phyloP scores from a whole-genome alignment of 2,113 vertebrate genomes.

The Caranx melampygus region DNA sequence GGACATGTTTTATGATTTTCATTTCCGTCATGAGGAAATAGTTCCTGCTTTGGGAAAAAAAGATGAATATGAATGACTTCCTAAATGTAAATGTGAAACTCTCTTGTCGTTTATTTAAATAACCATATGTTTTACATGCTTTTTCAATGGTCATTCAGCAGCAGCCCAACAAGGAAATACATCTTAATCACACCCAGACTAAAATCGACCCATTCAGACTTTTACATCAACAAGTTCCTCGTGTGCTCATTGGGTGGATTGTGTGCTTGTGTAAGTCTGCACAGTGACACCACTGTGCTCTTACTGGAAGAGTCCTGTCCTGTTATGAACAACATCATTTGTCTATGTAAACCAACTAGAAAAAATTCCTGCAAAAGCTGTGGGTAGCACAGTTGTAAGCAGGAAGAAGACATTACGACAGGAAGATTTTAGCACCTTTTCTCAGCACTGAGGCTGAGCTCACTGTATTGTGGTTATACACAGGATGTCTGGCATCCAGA shows the following conservation, averaged over 20 bases:
- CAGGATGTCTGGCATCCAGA: not conserved
- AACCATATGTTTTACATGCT: slow-evolving; percentile 8
- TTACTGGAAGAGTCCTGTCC: not conserved
- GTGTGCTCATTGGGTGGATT: not conserved
- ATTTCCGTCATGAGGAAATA: not conserved
- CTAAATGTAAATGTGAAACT: not conserved
- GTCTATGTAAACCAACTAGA: slow-evolving; percentile 23
- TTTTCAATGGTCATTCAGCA: not conserved
- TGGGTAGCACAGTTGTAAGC: not conserved
- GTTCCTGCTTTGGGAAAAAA: not conserved
- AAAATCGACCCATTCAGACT: not conserved
- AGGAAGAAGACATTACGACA: not conserved
- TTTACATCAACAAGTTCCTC: slow-evolving; percentile 60
- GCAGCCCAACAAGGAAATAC: slow-evolving; percentile 57
- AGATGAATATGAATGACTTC: not conserved
- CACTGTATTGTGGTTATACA: too few relatives aligned
- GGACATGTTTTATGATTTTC: not conserved
- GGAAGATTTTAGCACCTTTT: not conserved
- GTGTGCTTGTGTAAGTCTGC: too few relatives aligned
- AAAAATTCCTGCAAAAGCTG: slow-evolving; percentile 6
- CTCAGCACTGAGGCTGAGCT: not conserved
- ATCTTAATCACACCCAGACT: not conserved
- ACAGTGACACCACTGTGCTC: slow-evolving; percentile 39
- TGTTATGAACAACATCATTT: slow-evolving; percentile 23
- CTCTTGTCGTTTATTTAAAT: not conserved